A percentile compares a stretch with the other conserved stretches of the same genome.
Conservation (phyloP, 2,797 vertebrate genomes). For the Tokudaia tokunoshimensis region DNA sequence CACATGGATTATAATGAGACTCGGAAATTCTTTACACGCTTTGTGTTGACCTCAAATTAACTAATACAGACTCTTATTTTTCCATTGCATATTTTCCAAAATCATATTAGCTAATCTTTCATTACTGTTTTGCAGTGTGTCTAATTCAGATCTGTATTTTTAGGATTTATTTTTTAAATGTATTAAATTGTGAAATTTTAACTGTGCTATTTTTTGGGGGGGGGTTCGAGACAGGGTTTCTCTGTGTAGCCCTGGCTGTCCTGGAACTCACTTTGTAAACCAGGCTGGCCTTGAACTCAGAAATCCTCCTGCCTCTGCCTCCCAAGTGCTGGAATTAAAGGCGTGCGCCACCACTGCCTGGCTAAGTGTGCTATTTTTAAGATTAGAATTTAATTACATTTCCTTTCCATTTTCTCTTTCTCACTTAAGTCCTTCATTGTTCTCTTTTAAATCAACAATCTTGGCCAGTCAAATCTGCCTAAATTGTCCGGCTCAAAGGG, state of each 20-base stretch:
- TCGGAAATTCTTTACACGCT: neutral
- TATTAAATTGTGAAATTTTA: neutral
- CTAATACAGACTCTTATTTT: neutral
- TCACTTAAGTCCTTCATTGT: neutral
- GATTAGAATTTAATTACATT: neutral
- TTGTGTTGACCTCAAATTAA: neutral
- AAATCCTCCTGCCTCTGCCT: too few species aligned
- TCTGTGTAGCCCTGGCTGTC: too few species aligned
- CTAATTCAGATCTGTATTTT: neutral
- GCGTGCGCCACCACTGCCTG: too few species aligned
- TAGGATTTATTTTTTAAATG: neutral
- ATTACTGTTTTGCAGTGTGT: neutral
- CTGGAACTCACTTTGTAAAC: too few species aligned
- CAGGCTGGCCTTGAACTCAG: too few species aligned
- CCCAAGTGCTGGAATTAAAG: too few species aligned
- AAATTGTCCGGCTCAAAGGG: neutral
- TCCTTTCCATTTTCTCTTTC: neutral
- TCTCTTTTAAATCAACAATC: neutral
- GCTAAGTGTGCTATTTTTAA: too few species aligned
- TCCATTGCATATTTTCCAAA: rapidly evolving
- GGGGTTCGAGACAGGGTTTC: too few species aligned
- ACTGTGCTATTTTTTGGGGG: too few species aligned
- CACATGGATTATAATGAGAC: neutral
- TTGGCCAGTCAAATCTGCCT: neutral
- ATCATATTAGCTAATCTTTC: neutral